These are phyloP conservation scores for Euglossa dilemma DNA, from an alignment of 1,140 invertebrate genomes.

Conservation along the genomic window DNA sequence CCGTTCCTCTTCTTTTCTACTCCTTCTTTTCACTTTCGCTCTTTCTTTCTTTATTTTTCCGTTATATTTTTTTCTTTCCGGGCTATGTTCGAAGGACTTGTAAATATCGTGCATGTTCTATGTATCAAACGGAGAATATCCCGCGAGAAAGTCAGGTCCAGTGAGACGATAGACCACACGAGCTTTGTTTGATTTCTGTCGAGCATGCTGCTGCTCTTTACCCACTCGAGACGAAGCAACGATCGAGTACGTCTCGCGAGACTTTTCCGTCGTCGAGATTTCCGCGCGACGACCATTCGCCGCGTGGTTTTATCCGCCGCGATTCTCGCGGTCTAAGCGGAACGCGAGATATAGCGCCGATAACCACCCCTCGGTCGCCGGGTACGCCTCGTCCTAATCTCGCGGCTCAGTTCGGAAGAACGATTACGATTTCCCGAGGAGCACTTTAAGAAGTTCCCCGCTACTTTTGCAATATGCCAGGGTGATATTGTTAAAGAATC, in stretches of 20 bases:
- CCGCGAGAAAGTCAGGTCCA: no score
- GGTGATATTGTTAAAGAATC: slow-evolving; percentile 48
- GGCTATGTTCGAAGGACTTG: no score
- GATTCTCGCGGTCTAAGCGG: no score
- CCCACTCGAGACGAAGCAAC: background rate
- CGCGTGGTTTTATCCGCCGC: background rate
- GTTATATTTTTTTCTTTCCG: background rate
- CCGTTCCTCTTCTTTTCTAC: no score
- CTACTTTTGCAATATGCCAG: slow-evolving; percentile 47
- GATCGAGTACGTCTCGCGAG: no score
- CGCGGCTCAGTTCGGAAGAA: slow-evolving; percentile 21
- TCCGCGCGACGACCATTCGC: background rate
- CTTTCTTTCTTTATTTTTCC: background rate
- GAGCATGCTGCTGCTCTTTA: background rate
- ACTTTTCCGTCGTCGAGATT: no score
- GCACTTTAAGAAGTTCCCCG: slow-evolving; percentile 29
- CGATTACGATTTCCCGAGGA: slow-evolving; percentile 42
- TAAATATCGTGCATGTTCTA: background rate
- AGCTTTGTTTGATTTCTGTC: background rate
- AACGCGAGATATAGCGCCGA: background rate
- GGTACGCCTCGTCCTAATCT: slow-evolving; percentile 8
- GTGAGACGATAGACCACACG: background rate
- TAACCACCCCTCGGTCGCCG: background rate
- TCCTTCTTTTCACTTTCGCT: background rate
- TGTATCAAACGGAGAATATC: background rate